Conservation (phyloP, 2,113 vertebrate species). For the Piaya cayana region DNA sequence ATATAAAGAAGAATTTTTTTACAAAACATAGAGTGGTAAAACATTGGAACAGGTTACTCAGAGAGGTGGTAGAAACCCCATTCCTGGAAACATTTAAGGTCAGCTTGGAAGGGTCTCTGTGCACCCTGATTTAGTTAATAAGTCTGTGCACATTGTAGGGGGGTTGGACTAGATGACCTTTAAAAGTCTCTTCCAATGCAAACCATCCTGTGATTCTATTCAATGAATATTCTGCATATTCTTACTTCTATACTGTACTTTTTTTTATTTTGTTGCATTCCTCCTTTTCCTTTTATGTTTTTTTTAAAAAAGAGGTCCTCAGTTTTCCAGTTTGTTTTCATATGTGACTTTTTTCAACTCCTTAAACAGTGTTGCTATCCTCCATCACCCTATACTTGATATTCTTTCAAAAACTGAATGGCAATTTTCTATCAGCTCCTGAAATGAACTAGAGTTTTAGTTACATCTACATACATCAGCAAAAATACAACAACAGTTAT, state of each 20-base stretch:
- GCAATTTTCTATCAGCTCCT: background rate
- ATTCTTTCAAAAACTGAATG: background rate
- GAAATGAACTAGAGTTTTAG: background rate
- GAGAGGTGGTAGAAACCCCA: too few species aligned
- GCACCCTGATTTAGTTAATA: too few species aligned
- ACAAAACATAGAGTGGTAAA: too few species aligned
- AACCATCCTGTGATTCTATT: background rate
- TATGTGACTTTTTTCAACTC: background rate
- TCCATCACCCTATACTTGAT: background rate
- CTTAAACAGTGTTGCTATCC: background rate
- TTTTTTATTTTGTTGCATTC: background rate
- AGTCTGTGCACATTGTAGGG: too few species aligned
- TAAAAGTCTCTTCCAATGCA: too few species aligned
- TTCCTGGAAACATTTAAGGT: too few species aligned
- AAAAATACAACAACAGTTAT: background rate
- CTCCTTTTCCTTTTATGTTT: background rate
- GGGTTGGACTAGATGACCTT: too few species aligned
- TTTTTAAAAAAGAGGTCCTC: background rate
- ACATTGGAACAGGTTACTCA: too few species aligned
- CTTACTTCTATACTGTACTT: background rate
- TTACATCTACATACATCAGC: background rate
- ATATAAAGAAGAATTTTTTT: too few species aligned
- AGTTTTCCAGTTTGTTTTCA: background rate
- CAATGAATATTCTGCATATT: background rate
- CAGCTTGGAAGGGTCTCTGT: too few species aligned